A percentile compares a stretch with the other conserved stretches of the same genome.
Conservation (phyloP, 2,888 invertebrate genomes). For the Belgica antarctica region DNA sequence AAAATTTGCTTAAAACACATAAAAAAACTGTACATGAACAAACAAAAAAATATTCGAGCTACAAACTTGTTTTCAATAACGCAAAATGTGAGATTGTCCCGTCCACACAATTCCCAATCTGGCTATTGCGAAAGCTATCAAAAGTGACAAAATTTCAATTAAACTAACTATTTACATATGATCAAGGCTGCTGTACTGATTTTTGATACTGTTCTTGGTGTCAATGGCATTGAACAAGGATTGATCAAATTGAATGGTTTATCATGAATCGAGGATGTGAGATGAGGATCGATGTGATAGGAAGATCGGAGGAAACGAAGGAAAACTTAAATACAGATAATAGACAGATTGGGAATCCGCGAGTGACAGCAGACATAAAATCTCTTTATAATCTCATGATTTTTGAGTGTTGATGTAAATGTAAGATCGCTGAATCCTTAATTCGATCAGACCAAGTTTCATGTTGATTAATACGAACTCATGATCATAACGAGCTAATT, state of each 20-base stretch:
- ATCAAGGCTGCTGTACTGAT: not conserved
- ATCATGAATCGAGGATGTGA: not conserved
- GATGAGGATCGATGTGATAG: not conserved
- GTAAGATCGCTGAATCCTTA: too few species aligned
- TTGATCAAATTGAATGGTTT: not conserved
- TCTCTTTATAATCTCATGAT: not conserved
- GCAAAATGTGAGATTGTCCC: conserved; percentile 70
- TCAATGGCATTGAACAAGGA: not conserved
- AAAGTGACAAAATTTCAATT: conserved; percentile 9
- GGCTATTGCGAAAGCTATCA: conserved; percentile 52
- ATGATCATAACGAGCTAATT: not conserved
- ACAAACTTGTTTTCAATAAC: conserved; percentile 47
- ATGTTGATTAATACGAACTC: conserved; percentile 11
- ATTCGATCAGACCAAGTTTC: too few species aligned
- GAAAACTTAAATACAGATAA: conserved; percentile 45
- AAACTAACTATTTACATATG: conserved; percentile 2
- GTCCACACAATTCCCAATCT: conserved; percentile 78
- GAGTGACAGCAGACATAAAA: conserved; percentile 55
- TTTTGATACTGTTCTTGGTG: not conserved
- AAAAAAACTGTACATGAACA: conserved; percentile 44
- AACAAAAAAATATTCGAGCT: conserved; percentile 46
- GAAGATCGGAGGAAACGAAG: not conserved
- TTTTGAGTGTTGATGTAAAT: conserved; percentile 2
- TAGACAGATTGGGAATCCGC: conserved; percentile 57
- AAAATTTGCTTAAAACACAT: conserved; percentile 49